Evolutionary conservation across 2,797 vertebrate species (phyloP).

Genomic region (Rhincodon typus): DNA sequence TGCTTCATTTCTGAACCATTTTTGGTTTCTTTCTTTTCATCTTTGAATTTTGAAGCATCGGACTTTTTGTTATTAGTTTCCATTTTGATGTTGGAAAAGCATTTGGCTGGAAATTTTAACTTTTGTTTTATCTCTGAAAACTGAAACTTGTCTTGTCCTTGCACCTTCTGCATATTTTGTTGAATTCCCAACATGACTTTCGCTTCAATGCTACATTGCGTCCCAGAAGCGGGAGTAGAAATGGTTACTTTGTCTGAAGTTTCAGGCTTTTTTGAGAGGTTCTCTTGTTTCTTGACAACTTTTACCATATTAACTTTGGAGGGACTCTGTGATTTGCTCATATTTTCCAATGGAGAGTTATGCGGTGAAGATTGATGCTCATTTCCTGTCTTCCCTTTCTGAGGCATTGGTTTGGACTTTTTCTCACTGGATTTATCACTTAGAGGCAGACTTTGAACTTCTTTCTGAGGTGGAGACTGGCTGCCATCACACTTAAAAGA

Average conservation of each 20-base stretch:
- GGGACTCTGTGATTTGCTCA: constrained; percentile 42
- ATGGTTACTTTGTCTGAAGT: constrained; percentile 51
- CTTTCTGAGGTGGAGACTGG: constrained; percentile 54
- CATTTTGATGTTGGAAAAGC: too few relatives aligned
- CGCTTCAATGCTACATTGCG: constrained; percentile 76
- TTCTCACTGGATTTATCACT: constrained; percentile 51
- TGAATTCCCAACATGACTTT: constrained; percentile 92
- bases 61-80: constrained; percentile 68
- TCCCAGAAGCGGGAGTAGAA: constrained; percentile 47
- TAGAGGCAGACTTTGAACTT: constrained; percentile 45
- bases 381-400: constrained; percentile 54
- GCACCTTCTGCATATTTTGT: constrained; percentile 79
- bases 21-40: constrained; percentile 77
- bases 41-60: constrained; percentile 67
- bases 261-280: constrained; percentile 53
- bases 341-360: constrained; percentile 47
- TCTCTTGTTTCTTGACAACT: constrained; percentile 48
- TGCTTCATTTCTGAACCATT: constrained; percentile 69
- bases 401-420: constrained; percentile 45
- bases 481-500: constrained; percentile 49
- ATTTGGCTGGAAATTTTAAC: too few relatives aligned
- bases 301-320: constrained; percentile 53
- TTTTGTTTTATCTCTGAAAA: constrained; percentile 67
- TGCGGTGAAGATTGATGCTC: constrained; percentile 49
- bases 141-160: constrained; percentile 68